Conservation (phyloP, 2,888 invertebrate species). For the Timema podura region DNA sequence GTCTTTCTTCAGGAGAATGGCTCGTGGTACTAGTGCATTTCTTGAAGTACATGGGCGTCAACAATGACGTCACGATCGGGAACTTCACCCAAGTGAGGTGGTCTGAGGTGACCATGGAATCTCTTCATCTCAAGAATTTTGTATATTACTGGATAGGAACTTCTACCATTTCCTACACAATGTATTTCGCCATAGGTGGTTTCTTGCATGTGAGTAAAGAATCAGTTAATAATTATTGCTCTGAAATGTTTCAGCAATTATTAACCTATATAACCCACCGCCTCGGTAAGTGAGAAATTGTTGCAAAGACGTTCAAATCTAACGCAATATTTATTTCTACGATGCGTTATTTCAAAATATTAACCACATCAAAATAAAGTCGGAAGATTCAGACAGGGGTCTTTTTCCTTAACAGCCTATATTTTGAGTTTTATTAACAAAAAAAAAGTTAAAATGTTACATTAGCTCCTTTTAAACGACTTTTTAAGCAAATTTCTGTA, state of each 20-base stretch:
- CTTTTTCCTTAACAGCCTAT: too few relatives aligned
- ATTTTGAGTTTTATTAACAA: too few relatives aligned
- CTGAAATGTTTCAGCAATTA: not conserved
- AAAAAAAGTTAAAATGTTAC: too few relatives aligned
- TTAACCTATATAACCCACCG: too few relatives aligned
- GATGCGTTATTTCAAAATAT: too few relatives aligned
- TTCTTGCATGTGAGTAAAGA: slow-evolving; percentile 59
- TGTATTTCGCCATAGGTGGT: slow-evolving; percentile 63
- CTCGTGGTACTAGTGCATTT: slow-evolving; percentile 59
- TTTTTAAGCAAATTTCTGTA: too few relatives aligned
- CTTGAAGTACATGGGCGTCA: slow-evolving; percentile 50
- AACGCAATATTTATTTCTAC: too few relatives aligned
- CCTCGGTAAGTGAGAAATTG: too few relatives aligned
- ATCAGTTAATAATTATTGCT: slow-evolving; percentile 13
- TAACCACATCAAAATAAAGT: too few relatives aligned
- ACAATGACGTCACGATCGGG: slow-evolving; percentile 35
- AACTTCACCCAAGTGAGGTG: slow-evolving; percentile 37
- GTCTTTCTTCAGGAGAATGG: slow-evolving; percentile 59
- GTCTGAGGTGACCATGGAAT: slow-evolving; percentile 47
- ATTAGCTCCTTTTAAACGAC: too few relatives aligned
- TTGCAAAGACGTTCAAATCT: too few relatives aligned
- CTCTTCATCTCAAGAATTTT: slow-evolving; percentile 53
- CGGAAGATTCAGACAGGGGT: too few relatives aligned
- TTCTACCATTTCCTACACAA: slow-evolving; percentile 51
- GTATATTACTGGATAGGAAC: slow-evolving; percentile 50